phyloP scores from a whole-genome alignment of 2,888 invertebrate genomes.

The Esperia sulphurella region DNA sequence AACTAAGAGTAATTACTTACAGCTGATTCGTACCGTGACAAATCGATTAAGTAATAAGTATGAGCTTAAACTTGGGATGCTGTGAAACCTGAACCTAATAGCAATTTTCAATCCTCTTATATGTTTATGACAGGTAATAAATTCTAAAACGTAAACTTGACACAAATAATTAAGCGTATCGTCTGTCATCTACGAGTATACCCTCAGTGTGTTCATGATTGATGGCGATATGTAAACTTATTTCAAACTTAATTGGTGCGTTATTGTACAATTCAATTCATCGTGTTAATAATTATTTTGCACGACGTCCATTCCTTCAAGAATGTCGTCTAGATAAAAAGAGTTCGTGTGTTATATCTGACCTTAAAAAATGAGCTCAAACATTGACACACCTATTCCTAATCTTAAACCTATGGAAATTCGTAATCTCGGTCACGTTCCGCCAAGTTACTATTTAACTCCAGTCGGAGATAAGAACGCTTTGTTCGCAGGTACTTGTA shows the following conservation, averaged over 20 bases:
- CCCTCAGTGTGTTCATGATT: constrained; percentile 1
- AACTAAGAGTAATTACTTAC: constrained; percentile 37
- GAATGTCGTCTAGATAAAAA: constrained; percentile 2
- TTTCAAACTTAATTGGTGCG: background rate
- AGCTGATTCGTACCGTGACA: constrained; percentile 37
- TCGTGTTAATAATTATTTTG: background rate
- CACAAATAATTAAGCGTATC: constrained; percentile 8
- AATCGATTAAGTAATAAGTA: constrained; percentile 34
- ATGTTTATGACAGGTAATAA: constrained; percentile 4
- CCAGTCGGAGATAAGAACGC: constrained; percentile 54
- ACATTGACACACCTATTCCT: constrained; percentile 43
- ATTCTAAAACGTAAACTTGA: background rate
- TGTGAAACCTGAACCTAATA: background rate
- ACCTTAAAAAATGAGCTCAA: constrained; percentile 28
- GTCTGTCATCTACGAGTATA: constrained; percentile 8
- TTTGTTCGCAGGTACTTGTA: constrained; percentile 34
- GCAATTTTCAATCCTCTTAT: constrained; percentile 3
- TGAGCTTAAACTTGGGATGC: constrained; percentile 5
- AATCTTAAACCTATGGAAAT: constrained; percentile 34
- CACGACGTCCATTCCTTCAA: background rate
- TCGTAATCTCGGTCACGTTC: constrained; percentile 59
- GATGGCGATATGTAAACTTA: constrained; percentile 2
- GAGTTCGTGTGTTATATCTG: constrained; percentile 4
- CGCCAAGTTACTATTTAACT: constrained; percentile 58
- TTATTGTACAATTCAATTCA: background rate